Conservation (phyloP, 1,140 invertebrate genomes). For the Bicyclus anynana region DNA sequence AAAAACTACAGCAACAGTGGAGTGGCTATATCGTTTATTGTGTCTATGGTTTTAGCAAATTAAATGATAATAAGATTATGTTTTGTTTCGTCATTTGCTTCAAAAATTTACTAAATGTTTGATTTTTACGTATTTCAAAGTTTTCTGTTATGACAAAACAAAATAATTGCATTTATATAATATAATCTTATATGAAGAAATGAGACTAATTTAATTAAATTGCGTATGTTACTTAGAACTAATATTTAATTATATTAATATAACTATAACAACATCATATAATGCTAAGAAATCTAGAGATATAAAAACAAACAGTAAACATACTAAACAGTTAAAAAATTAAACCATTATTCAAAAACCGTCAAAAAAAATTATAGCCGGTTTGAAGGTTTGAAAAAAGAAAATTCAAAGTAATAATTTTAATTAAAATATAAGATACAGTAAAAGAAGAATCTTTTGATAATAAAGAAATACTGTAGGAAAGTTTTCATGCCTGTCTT, state of each 20-base stretch:
- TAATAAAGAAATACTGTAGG: not conserved
- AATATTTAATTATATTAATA: not conserved
- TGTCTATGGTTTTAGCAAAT: not conserved
- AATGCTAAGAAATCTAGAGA: not conserved
- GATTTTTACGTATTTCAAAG: no score
- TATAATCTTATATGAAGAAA: no score
- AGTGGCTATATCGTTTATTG: not conserved
- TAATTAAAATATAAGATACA: not conserved
- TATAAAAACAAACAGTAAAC: not conserved
- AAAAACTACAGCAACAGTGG: not conserved
- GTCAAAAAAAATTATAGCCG: no score
- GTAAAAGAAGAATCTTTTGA: not conserved
- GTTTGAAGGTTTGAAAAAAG: no score
- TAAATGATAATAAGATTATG: not conserved
- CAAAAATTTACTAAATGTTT: no score
- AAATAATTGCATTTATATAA: no score
- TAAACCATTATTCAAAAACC: no score
- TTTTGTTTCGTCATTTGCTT: no score
- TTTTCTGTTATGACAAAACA: not conserved
- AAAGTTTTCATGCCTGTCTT: conserved; percentile 5
- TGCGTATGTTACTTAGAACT: no score
- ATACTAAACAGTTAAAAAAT: not conserved
- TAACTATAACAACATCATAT: not conserved
- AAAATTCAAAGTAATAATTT: not conserved
- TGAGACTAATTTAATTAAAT: no score